phyloP scores from a whole-genome alignment of 2,113 vertebrate species.

The Sterrhoptilus dennistouni region DNA sequence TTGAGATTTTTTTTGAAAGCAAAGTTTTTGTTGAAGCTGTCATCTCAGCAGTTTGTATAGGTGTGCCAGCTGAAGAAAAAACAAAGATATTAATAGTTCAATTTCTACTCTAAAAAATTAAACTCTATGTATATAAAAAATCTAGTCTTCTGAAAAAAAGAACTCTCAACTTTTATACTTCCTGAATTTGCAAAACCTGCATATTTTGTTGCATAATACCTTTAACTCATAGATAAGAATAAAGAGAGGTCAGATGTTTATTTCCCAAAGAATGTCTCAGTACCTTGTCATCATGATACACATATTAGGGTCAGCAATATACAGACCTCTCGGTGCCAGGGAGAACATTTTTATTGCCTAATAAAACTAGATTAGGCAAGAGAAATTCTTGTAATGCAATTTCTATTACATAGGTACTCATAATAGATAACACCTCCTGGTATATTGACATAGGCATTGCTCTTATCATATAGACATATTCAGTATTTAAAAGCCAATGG shows the following conservation, averaged over 20 bases:
- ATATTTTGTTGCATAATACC: neutral
- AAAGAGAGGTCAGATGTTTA: neutral
- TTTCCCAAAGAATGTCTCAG: constrained; percentile 6
- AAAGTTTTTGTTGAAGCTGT: neutral
- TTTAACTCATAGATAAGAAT: constrained; percentile 7
- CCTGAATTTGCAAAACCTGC: neutral
- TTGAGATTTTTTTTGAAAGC: neutral
- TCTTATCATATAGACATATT: neutral
- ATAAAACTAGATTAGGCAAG: constrained; percentile 55
- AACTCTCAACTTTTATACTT: neutral
- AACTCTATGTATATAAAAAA: neutral
- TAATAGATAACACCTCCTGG: constrained; percentile 9
- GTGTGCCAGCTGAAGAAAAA: neutral
- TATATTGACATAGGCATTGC: neutral
- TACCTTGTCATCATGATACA: neutral
- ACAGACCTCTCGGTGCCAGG: neutral
- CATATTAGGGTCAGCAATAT: neutral
- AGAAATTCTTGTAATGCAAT: constrained; percentile 20
- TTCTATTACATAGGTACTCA: neutral
- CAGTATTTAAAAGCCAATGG: neutral
- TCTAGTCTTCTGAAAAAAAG: neutral
- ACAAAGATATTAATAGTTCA: neutral
- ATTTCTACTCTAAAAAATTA: neutral
- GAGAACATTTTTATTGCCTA: constrained; percentile 52
- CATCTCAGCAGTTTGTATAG: neutral